Conservation (phyloP, 2,113 vertebrate species). For the Cariama cristata region DNA sequence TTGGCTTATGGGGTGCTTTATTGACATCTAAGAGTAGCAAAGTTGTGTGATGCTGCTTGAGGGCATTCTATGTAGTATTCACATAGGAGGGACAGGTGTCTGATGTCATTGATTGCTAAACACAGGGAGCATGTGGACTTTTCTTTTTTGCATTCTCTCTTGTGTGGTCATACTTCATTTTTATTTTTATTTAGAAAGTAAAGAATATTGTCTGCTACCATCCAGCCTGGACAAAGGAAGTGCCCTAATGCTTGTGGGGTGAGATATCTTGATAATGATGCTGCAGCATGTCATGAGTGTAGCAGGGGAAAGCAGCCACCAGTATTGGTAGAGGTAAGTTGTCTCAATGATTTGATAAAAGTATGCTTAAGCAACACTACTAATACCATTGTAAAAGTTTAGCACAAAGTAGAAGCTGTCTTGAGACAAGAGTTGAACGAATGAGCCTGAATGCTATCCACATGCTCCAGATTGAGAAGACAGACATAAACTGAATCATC, state of each 20-base stretch:
- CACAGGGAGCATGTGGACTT: neutral
- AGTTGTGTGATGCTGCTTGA: neutral
- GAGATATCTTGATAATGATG: neutral
- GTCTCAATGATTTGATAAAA: neutral
- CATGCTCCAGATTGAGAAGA: too few species aligned
- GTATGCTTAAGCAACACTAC: neutral
- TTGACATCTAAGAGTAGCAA: neutral
- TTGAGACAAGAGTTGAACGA: too few species aligned
- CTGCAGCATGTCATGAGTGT: neutral
- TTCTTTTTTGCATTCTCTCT: neutral
- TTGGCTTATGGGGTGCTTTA: neutral
- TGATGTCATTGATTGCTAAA: neutral
- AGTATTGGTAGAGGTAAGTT: neutral
- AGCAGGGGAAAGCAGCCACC: neutral
- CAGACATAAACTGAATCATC: too few species aligned
- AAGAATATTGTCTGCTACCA: neutral
- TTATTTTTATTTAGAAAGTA: neutral
- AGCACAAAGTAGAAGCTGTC: too few species aligned
- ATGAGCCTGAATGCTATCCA: too few species aligned
- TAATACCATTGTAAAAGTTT: neutral
- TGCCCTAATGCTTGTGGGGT: neutral
- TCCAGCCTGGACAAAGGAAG: neutral
- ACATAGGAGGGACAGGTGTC: neutral
- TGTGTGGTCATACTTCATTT: neutral
- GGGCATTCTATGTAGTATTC: neutral